These are phyloP conservation scores for Helarctos malayanus DNA, from an alignment of 2,797 vertebrate genomes.

Conservation along the genomic window DNA sequence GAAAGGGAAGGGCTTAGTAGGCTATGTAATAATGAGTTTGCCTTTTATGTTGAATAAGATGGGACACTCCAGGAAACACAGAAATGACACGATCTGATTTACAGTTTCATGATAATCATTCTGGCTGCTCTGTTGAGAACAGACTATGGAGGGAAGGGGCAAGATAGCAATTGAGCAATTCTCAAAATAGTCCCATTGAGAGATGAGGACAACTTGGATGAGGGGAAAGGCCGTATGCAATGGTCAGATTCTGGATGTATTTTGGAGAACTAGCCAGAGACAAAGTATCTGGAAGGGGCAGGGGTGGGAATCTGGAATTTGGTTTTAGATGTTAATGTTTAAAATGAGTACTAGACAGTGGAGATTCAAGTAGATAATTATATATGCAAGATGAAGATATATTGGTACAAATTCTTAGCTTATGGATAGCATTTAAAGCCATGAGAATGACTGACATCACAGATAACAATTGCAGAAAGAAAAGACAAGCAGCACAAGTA, in stretches of 20 bases:
- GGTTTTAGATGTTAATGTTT: neutral
- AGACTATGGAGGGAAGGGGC: neutral
- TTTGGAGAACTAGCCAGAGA: neutral
- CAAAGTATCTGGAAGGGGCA: neutral
- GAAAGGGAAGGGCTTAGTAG: neutral
- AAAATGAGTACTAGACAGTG: neutral
- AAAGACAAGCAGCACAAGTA: neutral
- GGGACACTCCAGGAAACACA: neutral
- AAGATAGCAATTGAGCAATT: neutral
- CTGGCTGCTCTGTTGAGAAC: conserved; percentile 26
- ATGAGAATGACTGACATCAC: neutral
- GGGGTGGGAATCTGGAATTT: neutral
- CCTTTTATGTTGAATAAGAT: neutral
- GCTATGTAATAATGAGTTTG: neutral
- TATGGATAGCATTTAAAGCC: neutral
- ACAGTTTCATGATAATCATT: neutral
- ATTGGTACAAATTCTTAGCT: neutral
- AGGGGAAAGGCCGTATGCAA: neutral
- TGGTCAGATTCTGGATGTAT: neutral
- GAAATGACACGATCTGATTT: neutral
- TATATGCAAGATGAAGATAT: neutral
- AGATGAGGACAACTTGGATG: neutral
- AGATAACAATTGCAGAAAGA: neutral
- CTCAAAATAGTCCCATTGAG: neutral
- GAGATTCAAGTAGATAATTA: neutral